These are phyloP conservation scores for Pagetopsis macropterus DNA, from an alignment of 2,797 vertebrate species.

Conservation along the genomic window DNA sequence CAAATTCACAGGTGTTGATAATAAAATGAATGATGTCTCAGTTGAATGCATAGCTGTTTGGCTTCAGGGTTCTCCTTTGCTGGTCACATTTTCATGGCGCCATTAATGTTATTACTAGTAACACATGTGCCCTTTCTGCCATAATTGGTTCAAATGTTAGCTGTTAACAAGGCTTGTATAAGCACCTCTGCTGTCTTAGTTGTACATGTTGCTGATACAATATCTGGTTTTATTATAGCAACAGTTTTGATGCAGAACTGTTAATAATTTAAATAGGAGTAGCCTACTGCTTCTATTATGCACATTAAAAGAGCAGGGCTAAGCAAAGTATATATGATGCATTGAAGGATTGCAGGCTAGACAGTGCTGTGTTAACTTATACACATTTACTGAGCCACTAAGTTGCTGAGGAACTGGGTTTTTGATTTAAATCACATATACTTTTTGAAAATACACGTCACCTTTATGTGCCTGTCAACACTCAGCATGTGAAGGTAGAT, in stretches of 20 bases:
- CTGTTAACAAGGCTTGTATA: neutral
- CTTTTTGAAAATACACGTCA: neutral
- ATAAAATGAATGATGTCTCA: neutral
- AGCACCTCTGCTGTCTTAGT: neutral
- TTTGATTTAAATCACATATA: neutral
- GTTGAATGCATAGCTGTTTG: neutral
- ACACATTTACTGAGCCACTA: neutral
- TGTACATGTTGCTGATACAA: neutral
- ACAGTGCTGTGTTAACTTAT: neutral
- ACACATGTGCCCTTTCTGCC: conserved; percentile 9
- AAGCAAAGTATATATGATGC: neutral
- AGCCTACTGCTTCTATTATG: neutral
- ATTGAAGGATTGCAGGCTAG: neutral
- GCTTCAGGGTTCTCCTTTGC: neutral
- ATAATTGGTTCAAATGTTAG: neutral
- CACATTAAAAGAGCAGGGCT: too few species aligned
- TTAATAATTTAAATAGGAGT: neutral
- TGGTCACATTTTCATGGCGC: neutral
- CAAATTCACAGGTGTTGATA: neutral
- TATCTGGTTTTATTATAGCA: neutral
- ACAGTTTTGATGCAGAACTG: neutral
- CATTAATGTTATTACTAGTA: neutral
- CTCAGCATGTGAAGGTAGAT: neutral
- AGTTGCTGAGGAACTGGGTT: neutral
- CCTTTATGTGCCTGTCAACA: neutral